Evolutionary conservation across 2,113 vertebrate species (phyloP), one percentile per base, ranked within the genome.

Genomic region (Hippoglossus stenolepis): DNA sequence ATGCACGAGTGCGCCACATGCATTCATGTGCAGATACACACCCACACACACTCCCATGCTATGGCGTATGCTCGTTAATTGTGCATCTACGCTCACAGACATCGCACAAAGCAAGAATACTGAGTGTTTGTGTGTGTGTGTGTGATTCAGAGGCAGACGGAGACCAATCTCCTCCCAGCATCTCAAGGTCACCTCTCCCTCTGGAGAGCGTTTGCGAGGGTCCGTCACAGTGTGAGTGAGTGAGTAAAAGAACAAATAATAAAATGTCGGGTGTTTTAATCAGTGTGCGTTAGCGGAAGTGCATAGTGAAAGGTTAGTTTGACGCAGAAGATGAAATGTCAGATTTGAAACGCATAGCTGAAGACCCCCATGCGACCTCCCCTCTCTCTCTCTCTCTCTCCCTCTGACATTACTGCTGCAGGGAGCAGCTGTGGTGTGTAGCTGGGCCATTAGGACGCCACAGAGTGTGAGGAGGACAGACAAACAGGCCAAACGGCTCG

Each of bases 111-210:
- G 40, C 40, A 43, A 23, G 13, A 60, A 77, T 56, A 68, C 8
- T 26, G 9, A 66, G 65, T 24, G 43, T 10, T 4, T 26, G 11
- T 31, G 49, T 5, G 15, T 35, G 12, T 56, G 51, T 21, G 15
- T 49, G 4, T 74, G 81, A 79, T n/a, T 83, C 83, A 83, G 71
- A 77, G 31, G 38, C 59, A 56, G 70, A 23, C 20, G 2, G 68
- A 80, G 60, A 71, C 15, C 21, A 71, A 23, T 74, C 57, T 59
- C 73, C n/a, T 7, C 59, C 47, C 18, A 5, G 56, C 66, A 53
- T 69, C 56, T 84, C 87, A 86, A 87, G 90, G 90, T 81, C 78
- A 20, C 6, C 28, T 26, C 49, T 77, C 28, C 21, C 49, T 79
- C 18, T 64, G 0, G 51, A 38, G 60, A 28, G 3, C 26, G 10